Conservation (phyloP, 1,140 invertebrate species). For the Sarcophaga bullata region DNA sequence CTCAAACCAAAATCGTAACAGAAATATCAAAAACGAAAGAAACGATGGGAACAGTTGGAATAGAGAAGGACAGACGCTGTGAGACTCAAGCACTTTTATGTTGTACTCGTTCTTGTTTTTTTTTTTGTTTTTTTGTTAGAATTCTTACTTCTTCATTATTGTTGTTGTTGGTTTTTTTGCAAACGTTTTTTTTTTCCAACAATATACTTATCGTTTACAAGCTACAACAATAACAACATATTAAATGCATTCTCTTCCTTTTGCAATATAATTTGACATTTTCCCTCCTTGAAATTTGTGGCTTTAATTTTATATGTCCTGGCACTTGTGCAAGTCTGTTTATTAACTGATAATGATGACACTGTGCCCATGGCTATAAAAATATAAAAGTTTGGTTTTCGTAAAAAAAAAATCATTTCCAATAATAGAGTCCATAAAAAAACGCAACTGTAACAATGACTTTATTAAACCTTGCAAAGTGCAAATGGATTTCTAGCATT, state of each 20-base stretch:
- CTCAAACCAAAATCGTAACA: constrained; percentile 54
- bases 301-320: not conserved
- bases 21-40: not conserved
- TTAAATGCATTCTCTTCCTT: too few species aligned
- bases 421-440: constrained; percentile 12
- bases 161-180: not conserved
- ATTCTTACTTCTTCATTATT: not conserved
- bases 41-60: not conserved
- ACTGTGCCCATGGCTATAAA: constrained; percentile 23
- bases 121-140: not conserved
- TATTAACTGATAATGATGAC: constrained; percentile 31
- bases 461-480: not conserved
- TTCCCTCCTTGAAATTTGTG: too few species aligned
- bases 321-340: not conserved
- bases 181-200: not conserved
- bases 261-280: too few species aligned
- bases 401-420: not conserved
- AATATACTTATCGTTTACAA: too few species aligned
- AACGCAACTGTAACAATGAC: constrained; percentile 21
- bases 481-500: too few species aligned
- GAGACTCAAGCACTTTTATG: constrained; percentile 26
- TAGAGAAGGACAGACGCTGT: not conserved
- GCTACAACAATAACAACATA: too few species aligned
- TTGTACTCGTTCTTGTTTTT: constrained; percentile 32
- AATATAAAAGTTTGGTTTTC: not conserved